Percentiles rank a stretch among this genome's conserved stretches.
Conservation (phyloP, 2,888 invertebrate genomes). For the Caenorhabditis sp. region DNA sequence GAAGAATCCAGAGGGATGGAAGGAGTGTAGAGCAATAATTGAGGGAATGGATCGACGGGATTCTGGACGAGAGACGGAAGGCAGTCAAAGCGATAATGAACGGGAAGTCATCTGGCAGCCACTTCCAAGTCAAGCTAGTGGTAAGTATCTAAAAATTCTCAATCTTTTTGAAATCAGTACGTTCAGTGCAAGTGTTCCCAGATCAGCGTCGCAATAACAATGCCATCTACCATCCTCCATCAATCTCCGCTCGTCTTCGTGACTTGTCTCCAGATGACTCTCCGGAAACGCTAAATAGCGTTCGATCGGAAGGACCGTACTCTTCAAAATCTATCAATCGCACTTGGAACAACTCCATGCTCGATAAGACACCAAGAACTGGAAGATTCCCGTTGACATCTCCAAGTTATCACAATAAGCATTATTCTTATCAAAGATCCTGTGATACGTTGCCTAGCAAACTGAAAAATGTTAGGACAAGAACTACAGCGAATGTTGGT, state of each 20-base stretch:
- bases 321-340: constrained; percentile 52
- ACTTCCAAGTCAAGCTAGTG: constrained; percentile 58
- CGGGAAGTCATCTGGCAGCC: constrained; percentile 67
- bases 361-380: constrained; percentile 57
- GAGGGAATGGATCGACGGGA: constrained; percentile 70
- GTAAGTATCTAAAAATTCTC: too few relatives aligned
- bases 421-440: constrained; percentile 61
- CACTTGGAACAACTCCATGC: constrained; percentile 69
- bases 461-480: constrained; percentile 53
- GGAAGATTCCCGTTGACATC: constrained; percentile 73
- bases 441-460: constrained; percentile 66
- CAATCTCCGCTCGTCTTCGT: constrained; percentile 59
- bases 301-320: constrained; percentile 45
- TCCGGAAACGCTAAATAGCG: constrained; percentile 47
- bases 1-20: constrained; percentile 78
- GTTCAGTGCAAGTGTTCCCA: constrained; percentile 52
- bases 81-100: constrained; percentile 55
- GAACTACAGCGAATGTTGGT: constrained; percentile 57
- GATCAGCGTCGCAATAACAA: constrained; percentile 52
- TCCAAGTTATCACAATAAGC: constrained; percentile 68
- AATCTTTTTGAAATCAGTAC: background rate
- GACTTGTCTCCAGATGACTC: constrained; percentile 54
- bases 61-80: constrained; percentile 59
- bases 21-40: constrained; percentile 70
- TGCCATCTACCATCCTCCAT: constrained; percentile 67